Base-by-base conservation (phyloP, 2,797 vertebrate genomes). In the Myotis findleyi region DNA sequence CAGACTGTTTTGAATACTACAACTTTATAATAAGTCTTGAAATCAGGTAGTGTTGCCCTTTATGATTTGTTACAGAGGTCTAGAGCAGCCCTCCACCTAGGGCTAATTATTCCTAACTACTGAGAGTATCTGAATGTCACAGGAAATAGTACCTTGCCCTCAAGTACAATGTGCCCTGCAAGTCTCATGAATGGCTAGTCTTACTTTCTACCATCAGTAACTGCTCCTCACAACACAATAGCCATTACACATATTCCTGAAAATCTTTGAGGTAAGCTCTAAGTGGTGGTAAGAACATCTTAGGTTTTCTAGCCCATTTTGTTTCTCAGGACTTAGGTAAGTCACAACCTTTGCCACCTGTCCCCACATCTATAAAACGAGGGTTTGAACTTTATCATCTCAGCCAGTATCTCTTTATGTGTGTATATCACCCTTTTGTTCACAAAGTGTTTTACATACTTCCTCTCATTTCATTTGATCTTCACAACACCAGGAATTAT, bases 231-330 rank as follows among this genome's bases (percentile, higher is more conserved):
- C 16, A 80, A 38, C 86, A 83, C 62, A 81, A 76, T 33, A 25
- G 41, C 71, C n/a, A 76, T 68, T 53, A 76, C 23, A 81, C 10
- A 25, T 27, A n/a, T 5, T 13, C 33, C 57, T 62, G 36, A 68
- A 41, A 47, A 47, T 55, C 47, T 93, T 0, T 53, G 62, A 93
- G 41, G 51, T 64, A 84, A 83, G 33, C 59, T 53, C 51, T 62
- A 83, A 73, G 69, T 41, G 23, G 36, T 57, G 3, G 17, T 92
- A 41, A 92, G 62, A 95, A 73, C 36, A 90, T 7, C 77, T 51
- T 62, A 83, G 38, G 36, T 87, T 79, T 95, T 85, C 77, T 87
- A 59, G n/a, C n/a, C 79, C 89, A 59, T 87, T 90, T 96, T 71
- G n/a, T 41, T 73, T 87, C 36, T 79, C 30, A 30, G 57, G 11